phyloP scores from a whole-genome alignment of 2,888 invertebrate genomes.

The Scaptomyza parva region DNA sequence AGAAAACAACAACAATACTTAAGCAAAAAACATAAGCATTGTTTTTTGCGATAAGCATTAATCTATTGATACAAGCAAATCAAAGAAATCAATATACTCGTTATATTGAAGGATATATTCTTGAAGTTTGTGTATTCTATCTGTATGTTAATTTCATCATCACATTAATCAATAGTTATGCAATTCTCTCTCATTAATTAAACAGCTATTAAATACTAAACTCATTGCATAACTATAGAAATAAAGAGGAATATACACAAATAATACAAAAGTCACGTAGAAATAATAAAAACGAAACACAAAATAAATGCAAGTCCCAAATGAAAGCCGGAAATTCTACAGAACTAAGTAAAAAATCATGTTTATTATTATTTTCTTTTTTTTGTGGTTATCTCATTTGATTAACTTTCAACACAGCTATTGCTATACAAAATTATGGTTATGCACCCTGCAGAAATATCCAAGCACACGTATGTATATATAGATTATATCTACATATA shows the following conservation, averaged over 20 bases:
- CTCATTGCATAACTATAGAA: not conserved
- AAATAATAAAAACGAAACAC: not conserved
- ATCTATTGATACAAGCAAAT: not conserved
- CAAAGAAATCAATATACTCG: not conserved
- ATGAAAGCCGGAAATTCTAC: conserved; percentile 13
- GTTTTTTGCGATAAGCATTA: conserved; percentile 11
- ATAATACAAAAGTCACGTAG: conserved; percentile 31
- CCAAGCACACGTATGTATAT: not conserved
- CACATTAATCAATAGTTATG: no score
- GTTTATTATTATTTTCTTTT: conserved; percentile 19
- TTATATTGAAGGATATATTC: no score
- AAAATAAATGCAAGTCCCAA: not conserved
- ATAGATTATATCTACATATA: conserved; percentile 31
- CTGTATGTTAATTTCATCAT: no score
- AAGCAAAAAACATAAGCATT: conserved; percentile 4
- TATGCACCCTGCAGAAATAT: conserved; percentile 1
- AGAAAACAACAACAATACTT: conserved; percentile 25
- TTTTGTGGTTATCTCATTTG: conserved; percentile 9
- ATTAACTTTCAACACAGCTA: conserved; percentile 5
- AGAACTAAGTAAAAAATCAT: conserved; percentile 27
- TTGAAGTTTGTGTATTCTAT: no score
- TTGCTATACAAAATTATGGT: not conserved
- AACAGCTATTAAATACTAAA: no score
- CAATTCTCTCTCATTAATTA: no score
- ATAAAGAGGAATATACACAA: not conserved